Base-by-base conservation (phyloP, 2,888 invertebrate genomes). In the Drosophila nigricruria region DNA sequence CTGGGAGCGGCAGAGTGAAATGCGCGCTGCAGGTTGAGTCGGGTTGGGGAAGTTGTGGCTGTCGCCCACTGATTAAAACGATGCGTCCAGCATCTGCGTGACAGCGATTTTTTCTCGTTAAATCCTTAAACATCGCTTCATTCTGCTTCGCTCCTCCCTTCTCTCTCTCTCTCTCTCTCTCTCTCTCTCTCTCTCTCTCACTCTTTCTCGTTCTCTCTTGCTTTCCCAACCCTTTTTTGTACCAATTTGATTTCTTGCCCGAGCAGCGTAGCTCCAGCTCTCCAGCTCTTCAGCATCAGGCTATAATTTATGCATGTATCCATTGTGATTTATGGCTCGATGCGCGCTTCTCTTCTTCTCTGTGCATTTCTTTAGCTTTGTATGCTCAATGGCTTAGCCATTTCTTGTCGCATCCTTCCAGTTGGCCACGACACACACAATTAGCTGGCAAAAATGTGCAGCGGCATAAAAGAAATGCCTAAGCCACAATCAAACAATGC, bases 281-380 rank as follows among this genome's bases (percentile, higher is more conserved):
- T 27, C 16, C 14, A 61, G 70, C 66, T n/a, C n/a, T n/a, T n/a
- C 8, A 57, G 73, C 65, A 70, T 1, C 52, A 25, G 43, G 76
- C 77, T 53, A 84, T 90, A 89, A 90, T 90, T 90, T 88, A 90
- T 88, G 89, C 91, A 88, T 89, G 79, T 75, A 87, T 90, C 80
- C 80, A 82, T 73, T 77, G 82, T 88, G 89, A 89, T 90, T 90
- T 91, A 89, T 82, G 79, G 71, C 73, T 75, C 70, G 65, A 62
- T 80, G 56, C 71, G 27, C 60, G 23, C 45, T 34, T 12, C 36
- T 32, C 36, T 10, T 42, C 42, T 67, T 36, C 23, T 25, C 38
- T 38, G 36, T 38, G 57, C 50, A 36, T 53, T 53, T 36, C 53
- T n/a, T 53, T n/a, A 40, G 54, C 61, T 40, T 42, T 78, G 82